Evolutionary conservation across 92 coral and sea anemone species (phyloP), one percentile per base, ranked within the genome.

Genomic region (Ricordea florida): DNA sequence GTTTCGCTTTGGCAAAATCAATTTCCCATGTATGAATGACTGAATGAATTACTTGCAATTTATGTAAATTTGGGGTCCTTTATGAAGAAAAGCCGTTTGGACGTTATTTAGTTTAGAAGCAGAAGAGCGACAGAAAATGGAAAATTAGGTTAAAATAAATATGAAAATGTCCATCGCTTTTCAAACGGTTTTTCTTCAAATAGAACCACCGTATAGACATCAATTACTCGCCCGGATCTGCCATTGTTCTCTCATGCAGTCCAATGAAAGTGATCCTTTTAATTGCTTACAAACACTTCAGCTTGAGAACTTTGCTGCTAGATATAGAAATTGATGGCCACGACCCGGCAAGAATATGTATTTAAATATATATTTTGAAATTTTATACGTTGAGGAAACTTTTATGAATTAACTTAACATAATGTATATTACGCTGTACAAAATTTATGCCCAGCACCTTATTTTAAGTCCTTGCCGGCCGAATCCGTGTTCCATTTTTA

Each of bases 291-390:
- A 74, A 69, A 72, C 87, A 59, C 86, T 87, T 81, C 76, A 76
- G 73, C 47, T 63, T 51, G 69, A 78, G 76, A 76, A 71, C 44
- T 83, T 74, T 76, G 46, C 72, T 65, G 74, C 66, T 70, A 42
- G 78, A 57, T 62, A 80, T 68, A 63, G 32, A 43, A 47, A 76
- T 56, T 76, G 68, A 85, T 77, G 85, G 92, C 46, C 40, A 69
- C 64, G 76, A 60, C 58, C 87, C 37, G 78, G 74, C 51, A 79
- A 52, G 57, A 58, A 82, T 81, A 65, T 77, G 88, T 85, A 77
- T 79, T 86, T 85, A 86, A 79, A 80, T 83, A 91, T 91, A 91
- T 91, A 91, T 91, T 91, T 91, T 91, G 93, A 87, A 84, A 70
- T 91, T 91, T 91, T 91, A 76, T 91, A 91, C 78, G 69, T 83